A percentile compares a stretch with the other conserved stretches of the same genome.
phyloP scores from a whole-genome alignment of 1,140 invertebrate species.

The Arctopsyche grandis region DNA sequence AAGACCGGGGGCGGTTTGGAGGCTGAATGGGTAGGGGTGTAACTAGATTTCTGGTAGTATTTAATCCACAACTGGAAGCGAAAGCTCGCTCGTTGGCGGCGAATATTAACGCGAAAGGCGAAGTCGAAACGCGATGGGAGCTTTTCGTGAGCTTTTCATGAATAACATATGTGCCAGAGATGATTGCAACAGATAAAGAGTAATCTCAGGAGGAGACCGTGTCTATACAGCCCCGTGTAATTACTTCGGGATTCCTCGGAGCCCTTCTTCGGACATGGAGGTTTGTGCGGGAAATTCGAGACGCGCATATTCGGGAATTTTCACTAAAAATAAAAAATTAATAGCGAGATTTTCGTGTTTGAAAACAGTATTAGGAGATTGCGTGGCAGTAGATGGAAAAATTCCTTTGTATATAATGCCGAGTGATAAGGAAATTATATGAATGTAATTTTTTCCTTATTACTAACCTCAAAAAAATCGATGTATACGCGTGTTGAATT shows the following conservation, averaged over 20 bases:
- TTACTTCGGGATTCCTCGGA: slow-evolving; percentile 12
- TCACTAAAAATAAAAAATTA: background rate
- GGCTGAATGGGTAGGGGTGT: background rate
- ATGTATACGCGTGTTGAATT: too few species aligned
- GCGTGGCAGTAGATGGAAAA: background rate
- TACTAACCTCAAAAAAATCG: too few species aligned
- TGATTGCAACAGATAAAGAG: slow-evolving; percentile 42
- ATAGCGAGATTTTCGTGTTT: background rate
- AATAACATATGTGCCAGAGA: slow-evolving; percentile 38
- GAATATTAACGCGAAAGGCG: slow-evolving; percentile 27
- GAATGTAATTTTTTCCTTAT: too few species aligned
- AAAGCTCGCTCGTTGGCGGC: background rate
- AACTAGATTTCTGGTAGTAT: slow-evolving; percentile 20
- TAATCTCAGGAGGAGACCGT: slow-evolving; percentile 29
- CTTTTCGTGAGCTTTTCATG: slow-evolving; percentile 34
- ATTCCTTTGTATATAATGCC: background rate
- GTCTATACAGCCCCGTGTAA: slow-evolving; percentile 27
- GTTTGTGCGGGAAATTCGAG: background rate
- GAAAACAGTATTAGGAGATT: background rate
- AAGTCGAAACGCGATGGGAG: slow-evolving; percentile 35
- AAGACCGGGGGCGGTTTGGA: background rate
- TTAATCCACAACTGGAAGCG: slow-evolving; percentile 25
- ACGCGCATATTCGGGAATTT: background rate
- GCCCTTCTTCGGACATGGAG: slow-evolving; percentile 2
- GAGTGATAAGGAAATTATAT: too few species aligned